These are phyloP conservation scores for Drosophila birchii DNA, from an alignment of 2,888 invertebrate species.

Conservation along the genomic window DNA sequence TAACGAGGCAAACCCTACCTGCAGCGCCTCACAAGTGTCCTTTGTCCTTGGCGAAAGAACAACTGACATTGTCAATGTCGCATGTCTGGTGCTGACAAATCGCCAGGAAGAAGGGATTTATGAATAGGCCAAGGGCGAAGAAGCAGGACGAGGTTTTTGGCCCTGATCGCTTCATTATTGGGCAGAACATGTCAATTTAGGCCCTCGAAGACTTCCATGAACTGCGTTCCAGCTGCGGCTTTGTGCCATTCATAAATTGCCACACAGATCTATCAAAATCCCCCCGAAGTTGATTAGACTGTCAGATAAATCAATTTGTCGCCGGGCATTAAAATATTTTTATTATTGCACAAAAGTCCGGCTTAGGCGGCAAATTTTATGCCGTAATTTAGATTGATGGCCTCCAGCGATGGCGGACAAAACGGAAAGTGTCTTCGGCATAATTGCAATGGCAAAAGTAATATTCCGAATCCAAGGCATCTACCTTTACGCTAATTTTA, in stretches of 20 bases:
- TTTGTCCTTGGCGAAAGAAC: slow-evolving; percentile 30
- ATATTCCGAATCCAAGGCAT: slow-evolving; percentile 39
- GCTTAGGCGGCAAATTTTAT: slow-evolving; percentile 48
- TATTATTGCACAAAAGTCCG: slow-evolving; percentile 52
- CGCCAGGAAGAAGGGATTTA: slow-evolving; percentile 43
- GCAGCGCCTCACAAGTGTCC: slow-evolving; percentile 24
- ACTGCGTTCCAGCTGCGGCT: slow-evolving; percentile 62
- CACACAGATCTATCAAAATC: slow-evolving; percentile 55
- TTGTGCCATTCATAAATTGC: slow-evolving; percentile 52
- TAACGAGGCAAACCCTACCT: slow-evolving; percentile 56
- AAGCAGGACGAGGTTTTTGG: slow-evolving; percentile 53
- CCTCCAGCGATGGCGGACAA: slow-evolving; percentile 39
- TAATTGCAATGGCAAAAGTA: slow-evolving; percentile 34
- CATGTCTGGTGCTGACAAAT: slow-evolving; percentile 68
- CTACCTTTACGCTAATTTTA: slow-evolving; percentile 61
- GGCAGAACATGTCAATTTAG: slow-evolving; percentile 72
- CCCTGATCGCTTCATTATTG: slow-evolving; percentile 80
- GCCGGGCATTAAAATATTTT: slow-evolving; percentile 57
- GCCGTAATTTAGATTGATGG: slow-evolving; percentile 73
- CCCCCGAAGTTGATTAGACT: slow-evolving; percentile 24
- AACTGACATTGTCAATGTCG: slow-evolving; percentile 49
- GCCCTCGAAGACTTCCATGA: slow-evolving; percentile 25
- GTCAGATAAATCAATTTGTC: slow-evolving; percentile 76
- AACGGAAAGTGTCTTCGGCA: slow-evolving; percentile 55
- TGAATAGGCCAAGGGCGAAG: slow-evolving; percentile 37